Base-by-base conservation (phyloP, 2,113 vertebrate genomes). In the Stegastes partitus region DNA sequence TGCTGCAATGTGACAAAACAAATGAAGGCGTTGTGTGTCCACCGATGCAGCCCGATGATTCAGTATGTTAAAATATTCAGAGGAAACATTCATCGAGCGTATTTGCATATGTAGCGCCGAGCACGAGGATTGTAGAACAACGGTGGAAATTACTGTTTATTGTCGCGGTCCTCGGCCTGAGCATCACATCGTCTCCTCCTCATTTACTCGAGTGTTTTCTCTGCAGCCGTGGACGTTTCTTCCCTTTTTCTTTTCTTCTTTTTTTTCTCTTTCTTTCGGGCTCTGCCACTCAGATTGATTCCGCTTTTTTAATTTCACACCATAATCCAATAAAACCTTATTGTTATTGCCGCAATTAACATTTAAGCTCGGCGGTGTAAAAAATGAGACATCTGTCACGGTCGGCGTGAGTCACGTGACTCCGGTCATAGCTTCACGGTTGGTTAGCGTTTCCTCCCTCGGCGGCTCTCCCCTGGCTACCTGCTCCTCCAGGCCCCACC, bases 301-400 rank as follows among this genome's bases (percentile, higher is more conserved):
- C 61, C 15, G 56, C 61, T 82, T 89, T 84, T 89, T 83, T 77
- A 68, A 87, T 93, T 90, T 89, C 79, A 91, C 87, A 89, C 82
- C 71, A 28, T 91, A 89, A 93, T 92, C 88, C 86, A 91, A 89
- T 93, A 90, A n/a, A 91, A 91, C 70, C 68, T 88, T 79, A 93
- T 88, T 90, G 85, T 91, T 88, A 92, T 88, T 82, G 58, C 82
- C 0, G 82, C 90, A 87, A 90, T 93, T 93, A 92, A 91, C 88
- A 88, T 87, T 91, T 89, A 82, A 88, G 85, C 85, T 55, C n/a
- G 4, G 71, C 16, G 4, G 84, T 76, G 86, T 88, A 76, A 86
- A 79, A 82, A 90, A 87, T 75, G 59, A 88, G 74, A 86, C 81
- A 91, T 93, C 82, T 78, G 91, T 89, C 86, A 84, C 47, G 71